Conservation (phyloP, 1,140 invertebrate species). For the Macrosteles quadrilineatus region DNA sequence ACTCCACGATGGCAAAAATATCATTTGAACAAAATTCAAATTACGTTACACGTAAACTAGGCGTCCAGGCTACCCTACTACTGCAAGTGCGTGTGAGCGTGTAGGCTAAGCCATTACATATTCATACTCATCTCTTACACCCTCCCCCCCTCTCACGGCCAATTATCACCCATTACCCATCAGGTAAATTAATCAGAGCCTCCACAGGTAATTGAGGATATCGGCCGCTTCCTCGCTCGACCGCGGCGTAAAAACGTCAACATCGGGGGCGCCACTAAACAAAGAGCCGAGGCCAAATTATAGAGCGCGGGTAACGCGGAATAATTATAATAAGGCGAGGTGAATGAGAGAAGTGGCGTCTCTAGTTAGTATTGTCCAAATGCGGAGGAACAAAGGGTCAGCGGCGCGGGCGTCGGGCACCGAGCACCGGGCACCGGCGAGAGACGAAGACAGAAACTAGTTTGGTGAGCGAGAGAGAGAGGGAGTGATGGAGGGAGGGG, state of each 20-base stretch:
- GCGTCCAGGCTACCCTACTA: too few species aligned
- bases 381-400: conserved; percentile 27
- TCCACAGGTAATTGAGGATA: conserved; percentile 16
- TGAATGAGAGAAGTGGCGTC: conserved; percentile 23
- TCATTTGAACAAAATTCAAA: too few species aligned
- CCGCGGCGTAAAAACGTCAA: background rate
- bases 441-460: conserved; percentile 22
- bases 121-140: too few species aligned
- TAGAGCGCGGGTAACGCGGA: conserved; percentile 17
- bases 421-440: too few species aligned
- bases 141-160: too few species aligned
- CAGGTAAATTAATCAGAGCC: too few species aligned
- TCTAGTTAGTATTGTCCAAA: conserved; percentile 29
- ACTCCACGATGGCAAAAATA: too few species aligned
- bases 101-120: too few species aligned
- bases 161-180: too few species aligned
- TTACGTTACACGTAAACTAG: too few species aligned
- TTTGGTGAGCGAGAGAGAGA: conserved; percentile 24
- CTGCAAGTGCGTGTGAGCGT: too few species aligned
- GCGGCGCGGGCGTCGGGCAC: background rate
- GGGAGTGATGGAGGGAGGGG: conserved; percentile 9
- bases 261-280: conserved; percentile 12
- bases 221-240: background rate
- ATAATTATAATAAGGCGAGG: conserved; percentile 31
- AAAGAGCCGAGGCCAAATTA: conserved; percentile 20